Conservation (phyloP, 2,888 invertebrate species). For the Sturmia bella region DNA sequence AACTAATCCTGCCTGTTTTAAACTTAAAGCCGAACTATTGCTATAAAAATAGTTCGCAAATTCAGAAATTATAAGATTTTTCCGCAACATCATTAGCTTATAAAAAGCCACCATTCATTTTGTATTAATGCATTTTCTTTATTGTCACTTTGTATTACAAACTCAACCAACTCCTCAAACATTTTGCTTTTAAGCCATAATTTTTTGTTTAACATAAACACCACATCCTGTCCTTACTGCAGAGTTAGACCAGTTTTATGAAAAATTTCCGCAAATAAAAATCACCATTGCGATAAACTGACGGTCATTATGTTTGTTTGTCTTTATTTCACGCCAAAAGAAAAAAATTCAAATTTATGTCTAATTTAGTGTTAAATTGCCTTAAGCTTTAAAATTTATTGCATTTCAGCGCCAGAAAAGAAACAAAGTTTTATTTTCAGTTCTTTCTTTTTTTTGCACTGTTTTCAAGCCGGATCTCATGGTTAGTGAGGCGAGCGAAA, state of each 20-base stretch:
- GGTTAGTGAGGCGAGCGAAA: background rate
- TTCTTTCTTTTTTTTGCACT: background rate
- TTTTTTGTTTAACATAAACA: no score
- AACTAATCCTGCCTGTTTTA: no score
- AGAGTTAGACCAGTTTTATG: constrained; percentile 3
- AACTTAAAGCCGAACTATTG: no score
- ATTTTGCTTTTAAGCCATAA: constrained; percentile 26
- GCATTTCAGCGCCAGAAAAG: constrained; percentile 33
- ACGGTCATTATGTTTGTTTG: constrained; percentile 10
- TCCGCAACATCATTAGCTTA: constrained; percentile 15
- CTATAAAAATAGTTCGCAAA: no score
- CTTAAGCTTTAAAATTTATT: constrained; percentile 54
- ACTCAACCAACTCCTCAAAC: constrained; percentile 4
- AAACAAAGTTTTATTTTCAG: background rate
- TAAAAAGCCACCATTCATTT: background rate
- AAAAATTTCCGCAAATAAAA: background rate
- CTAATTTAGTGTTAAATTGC: constrained; percentile 61
- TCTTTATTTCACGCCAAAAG: background rate
- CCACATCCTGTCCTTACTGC: constrained; percentile 9
- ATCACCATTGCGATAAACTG: background rate
- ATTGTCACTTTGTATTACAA: background rate
- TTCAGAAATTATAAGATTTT: constrained; percentile 1
- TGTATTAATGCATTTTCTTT: background rate
- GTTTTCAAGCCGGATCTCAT: background rate
- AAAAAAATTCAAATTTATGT: constrained; percentile 45